These are phyloP conservation scores for Noctua fimbriata DNA, from an alignment of 2,888 invertebrate genomes.

Conservation along the genomic window DNA sequence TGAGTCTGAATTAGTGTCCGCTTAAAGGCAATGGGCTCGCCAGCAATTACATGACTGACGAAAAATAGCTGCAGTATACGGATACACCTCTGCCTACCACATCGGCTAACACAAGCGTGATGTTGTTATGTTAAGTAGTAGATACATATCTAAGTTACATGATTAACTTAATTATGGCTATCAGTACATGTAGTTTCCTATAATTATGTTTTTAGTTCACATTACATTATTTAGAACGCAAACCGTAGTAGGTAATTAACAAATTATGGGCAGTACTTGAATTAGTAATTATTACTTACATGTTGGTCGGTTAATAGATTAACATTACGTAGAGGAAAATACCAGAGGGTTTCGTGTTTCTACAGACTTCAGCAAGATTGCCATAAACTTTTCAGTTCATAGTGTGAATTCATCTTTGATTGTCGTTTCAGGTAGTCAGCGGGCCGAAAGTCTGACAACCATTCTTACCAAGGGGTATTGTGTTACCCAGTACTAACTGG, in stretches of 20 bases:
- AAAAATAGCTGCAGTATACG: neutral
- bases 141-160: constrained; percentile 14
- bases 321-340: neutral
- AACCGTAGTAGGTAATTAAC: constrained; percentile 22
- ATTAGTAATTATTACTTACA: constrained; percentile 23
- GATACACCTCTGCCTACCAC: neutral
- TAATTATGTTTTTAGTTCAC: constrained; percentile 35
- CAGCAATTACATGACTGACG: too few relatives aligned
- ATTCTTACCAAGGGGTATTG: too few relatives aligned
- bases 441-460: too few relatives aligned
- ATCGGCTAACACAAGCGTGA: neutral
- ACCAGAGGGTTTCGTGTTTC: neutral
- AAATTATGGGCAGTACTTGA: constrained; percentile 10
- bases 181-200: constrained; percentile 36
- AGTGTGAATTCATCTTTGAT: too few relatives aligned
- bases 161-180: constrained; percentile 32
- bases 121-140: neutral
- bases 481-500: too few relatives aligned
- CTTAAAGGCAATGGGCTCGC: too few relatives aligned
- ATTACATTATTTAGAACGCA: constrained; percentile 10
- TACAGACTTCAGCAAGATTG: too few relatives aligned
- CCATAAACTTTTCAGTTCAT: too few relatives aligned
- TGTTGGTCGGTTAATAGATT: neutral
- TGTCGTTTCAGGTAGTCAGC: too few relatives aligned
- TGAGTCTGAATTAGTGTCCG: too few relatives aligned